phyloP scores from a whole-genome alignment of 1,140 invertebrate genomes.

The Drosophila leontia region DNA sequence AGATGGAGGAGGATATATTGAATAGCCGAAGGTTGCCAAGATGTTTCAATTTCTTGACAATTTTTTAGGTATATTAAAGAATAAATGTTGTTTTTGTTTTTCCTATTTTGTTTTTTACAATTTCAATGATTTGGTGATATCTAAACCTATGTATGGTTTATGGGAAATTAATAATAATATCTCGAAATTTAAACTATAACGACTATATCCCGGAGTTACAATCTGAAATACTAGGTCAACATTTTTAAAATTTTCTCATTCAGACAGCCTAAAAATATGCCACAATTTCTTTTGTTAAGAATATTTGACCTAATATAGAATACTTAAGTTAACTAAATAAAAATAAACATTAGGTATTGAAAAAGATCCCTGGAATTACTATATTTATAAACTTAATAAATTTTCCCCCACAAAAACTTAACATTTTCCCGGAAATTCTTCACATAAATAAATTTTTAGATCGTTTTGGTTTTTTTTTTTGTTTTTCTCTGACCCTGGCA shows the following conservation, averaged over 20 bases:
- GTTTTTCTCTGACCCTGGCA: conserved; percentile 20
- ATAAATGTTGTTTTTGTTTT: neutral
- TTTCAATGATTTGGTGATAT: neutral
- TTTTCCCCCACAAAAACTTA: neutral
- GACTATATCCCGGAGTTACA: neutral
- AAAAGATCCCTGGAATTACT: too few relatives aligned
- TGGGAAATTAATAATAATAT: too few relatives aligned
- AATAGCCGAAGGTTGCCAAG: neutral
- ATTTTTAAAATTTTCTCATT: neutral
- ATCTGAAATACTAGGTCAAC: neutral
- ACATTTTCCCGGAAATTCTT: conserved; percentile 1
- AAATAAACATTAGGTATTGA: too few relatives aligned
- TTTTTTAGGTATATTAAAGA: neutral
- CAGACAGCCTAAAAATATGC: conserved; percentile 18
- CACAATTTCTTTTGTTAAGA: neutral
- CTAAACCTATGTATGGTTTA: neutral
- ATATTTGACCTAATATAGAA: neutral
- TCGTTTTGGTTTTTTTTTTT: neutral
- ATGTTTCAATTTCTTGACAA: neutral
- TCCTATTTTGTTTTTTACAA: neutral
- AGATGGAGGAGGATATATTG: neutral
- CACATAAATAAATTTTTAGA: conserved; percentile 1
- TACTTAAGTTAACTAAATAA: neutral
- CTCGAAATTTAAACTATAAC: neutral
- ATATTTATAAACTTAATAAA: neutral